Conservation (phyloP, 2,113 vertebrate genomes). For the Sinocyclocheilus rhinocerous region DNA sequence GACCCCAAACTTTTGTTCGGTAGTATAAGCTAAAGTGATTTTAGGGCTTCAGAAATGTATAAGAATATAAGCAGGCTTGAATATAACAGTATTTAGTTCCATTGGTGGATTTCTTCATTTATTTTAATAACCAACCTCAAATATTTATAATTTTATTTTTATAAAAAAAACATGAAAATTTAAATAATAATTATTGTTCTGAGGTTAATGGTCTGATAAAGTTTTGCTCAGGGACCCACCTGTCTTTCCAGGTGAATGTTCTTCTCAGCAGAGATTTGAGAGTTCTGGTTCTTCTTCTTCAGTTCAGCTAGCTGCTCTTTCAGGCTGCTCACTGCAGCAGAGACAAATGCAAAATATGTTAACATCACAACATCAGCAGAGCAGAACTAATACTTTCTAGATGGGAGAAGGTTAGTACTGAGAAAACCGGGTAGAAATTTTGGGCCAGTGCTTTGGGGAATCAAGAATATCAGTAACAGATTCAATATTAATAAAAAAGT, state of each 20-base stretch:
- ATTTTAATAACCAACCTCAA: background rate
- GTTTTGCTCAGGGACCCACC: slow-evolving; percentile 66
- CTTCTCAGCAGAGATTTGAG: slow-evolving; percentile 92
- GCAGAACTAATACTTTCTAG: background rate
- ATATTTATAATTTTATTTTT: background rate
- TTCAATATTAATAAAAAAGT: background rate
- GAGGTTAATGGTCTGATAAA: no score
- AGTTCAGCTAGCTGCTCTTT: slow-evolving; percentile 95
- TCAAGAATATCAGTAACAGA: background rate
- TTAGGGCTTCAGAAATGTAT: background rate
- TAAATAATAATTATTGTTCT: no score
- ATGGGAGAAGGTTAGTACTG: background rate
- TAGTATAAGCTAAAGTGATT: background rate
- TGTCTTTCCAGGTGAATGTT: slow-evolving; percentile 92
- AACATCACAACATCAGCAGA: background rate
- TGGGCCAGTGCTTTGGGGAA: background rate
- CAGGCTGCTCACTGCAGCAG: slow-evolving; percentile 85
- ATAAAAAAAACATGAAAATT: background rate
- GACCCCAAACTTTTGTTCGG: background rate
- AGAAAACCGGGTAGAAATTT: background rate
- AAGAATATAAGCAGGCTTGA: background rate
- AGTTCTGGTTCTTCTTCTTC: slow-evolving; percentile 90
- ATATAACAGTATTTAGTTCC: background rate
- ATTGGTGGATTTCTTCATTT: background rate
- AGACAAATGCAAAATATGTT: slow-evolving; percentile 28